These are phyloP conservation scores for Andrena chrysosceles DNA, from an alignment of 2,888 invertebrate species.

Conservation along the genomic window DNA sequence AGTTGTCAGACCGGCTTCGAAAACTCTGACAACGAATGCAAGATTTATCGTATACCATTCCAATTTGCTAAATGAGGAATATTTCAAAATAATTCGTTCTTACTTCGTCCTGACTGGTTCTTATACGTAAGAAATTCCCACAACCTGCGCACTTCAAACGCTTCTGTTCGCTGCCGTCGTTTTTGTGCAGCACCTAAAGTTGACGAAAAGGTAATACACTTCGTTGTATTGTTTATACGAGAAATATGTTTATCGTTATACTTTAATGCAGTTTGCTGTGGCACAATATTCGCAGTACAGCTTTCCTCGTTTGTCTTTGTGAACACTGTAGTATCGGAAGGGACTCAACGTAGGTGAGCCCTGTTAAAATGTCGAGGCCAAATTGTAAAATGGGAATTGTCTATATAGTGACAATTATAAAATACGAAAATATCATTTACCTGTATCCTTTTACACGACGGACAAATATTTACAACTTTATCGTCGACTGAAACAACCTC, in stretches of 20 bases:
- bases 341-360: background rate
- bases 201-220: background rate
- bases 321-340: constrained; percentile 35
- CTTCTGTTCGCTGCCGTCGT: background rate
- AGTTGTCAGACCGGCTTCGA: constrained; percentile 21
- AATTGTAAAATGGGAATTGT: background rate
- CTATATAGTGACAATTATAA: background rate
- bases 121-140: constrained; percentile 10
- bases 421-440: constrained; percentile 17
- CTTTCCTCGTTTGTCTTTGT: constrained; percentile 51
- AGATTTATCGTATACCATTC: background rate
- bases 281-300: constrained; percentile 61
- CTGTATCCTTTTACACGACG: constrained; percentile 33
- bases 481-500: background rate
- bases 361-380: background rate
- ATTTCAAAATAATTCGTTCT: background rate
- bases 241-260: background rate
- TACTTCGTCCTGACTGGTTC: background rate
- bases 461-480: constrained; percentile 14
- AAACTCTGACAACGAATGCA: constrained; percentile 33
- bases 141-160: constrained; percentile 32
- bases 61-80: background rate
- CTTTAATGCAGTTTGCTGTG: constrained; percentile 22
- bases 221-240: background rate
- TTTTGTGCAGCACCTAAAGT: constrained; percentile 14